phyloP scores from a whole-genome alignment of 2,888 invertebrate genomes.

The Orthonevra nobilis region DNA sequence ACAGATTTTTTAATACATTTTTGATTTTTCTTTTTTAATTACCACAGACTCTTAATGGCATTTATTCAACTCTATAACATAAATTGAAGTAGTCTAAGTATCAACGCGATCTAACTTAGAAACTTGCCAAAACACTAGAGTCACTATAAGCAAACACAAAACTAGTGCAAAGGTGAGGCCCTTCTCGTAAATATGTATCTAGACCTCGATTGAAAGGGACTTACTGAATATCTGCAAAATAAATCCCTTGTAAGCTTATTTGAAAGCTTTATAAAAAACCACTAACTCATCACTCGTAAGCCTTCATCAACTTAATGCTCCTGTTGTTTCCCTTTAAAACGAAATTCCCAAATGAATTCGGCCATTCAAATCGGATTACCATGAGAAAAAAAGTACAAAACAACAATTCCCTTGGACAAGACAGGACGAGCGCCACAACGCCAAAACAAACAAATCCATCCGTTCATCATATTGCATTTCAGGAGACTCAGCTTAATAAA shows the following conservation, averaged over 20 bases:
- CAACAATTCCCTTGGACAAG: neutral
- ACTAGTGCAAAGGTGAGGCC: too few relatives aligned
- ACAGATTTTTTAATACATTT: too few relatives aligned
- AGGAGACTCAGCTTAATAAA: constrained; percentile 15
- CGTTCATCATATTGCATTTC: constrained; percentile 20
- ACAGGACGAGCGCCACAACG: neutral
- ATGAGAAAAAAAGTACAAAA: neutral
- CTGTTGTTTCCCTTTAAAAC: constrained; percentile 7
- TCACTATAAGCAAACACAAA: too few relatives aligned
- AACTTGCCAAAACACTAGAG: too few relatives aligned
- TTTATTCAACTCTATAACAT: too few relatives aligned
- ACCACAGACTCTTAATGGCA: too few relatives aligned
- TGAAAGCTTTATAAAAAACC: neutral
- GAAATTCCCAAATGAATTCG: constrained; percentile 28
- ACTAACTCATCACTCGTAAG: constrained; percentile 8
- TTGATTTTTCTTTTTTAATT: too few relatives aligned
- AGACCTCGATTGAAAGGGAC: neutral
- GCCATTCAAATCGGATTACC: constrained; percentile 44
- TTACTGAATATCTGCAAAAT: neutral
- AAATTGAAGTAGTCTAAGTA: too few relatives aligned
- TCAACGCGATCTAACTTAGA: too few relatives aligned
- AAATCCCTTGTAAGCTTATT: neutral
- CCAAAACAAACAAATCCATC: neutral
- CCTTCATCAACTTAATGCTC: constrained; percentile 12
- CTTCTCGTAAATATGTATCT: too few relatives aligned